These are phyloP conservation scores for Papilio polyxenes DNA, from an alignment of 1,140 invertebrate species.

Conservation along the genomic window DNA sequence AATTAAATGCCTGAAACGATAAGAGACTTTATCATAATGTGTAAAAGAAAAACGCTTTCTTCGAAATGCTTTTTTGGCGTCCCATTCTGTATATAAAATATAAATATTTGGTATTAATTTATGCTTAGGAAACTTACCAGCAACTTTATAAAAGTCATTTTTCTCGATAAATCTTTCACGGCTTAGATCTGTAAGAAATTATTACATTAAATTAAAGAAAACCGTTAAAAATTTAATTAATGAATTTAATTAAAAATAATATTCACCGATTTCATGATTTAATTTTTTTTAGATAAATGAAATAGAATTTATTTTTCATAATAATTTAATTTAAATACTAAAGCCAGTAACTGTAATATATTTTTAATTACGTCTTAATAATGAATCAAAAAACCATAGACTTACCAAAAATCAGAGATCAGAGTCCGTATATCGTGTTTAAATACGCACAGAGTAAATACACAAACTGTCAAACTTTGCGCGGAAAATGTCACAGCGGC, in stretches of 20 bases:
- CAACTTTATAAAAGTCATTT: constrained; percentile 41
- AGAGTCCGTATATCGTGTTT: constrained; percentile 13
- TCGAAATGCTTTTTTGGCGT: not conserved
- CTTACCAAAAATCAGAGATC: constrained; percentile 25
- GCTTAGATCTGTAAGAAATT: constrained; percentile 42
- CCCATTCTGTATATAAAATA: not conserved
- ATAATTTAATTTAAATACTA: too few species aligned
- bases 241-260: not conserved
- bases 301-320: too few species aligned
- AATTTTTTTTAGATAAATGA: too few species aligned
- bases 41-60: not conserved
- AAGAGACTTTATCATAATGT: not conserved
- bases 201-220: not conserved
- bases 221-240: not conserved
- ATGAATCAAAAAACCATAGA: not conserved
- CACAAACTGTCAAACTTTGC: constrained; percentile 39
- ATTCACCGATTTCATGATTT: too few species aligned
- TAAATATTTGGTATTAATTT: not conserved
- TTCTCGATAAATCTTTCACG: constrained; percentile 13
- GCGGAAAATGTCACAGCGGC: constrained; percentile 46
- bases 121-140: constrained; percentile 37
- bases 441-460: constrained; percentile 27
- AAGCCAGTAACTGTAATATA: not conserved
- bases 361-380: not conserved
- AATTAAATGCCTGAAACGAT: too few species aligned